Percentiles rank a stretch among this genome's conserved stretches.
Conservation (phyloP, 2,113 vertebrate species). For the Octodon degus region DNA sequence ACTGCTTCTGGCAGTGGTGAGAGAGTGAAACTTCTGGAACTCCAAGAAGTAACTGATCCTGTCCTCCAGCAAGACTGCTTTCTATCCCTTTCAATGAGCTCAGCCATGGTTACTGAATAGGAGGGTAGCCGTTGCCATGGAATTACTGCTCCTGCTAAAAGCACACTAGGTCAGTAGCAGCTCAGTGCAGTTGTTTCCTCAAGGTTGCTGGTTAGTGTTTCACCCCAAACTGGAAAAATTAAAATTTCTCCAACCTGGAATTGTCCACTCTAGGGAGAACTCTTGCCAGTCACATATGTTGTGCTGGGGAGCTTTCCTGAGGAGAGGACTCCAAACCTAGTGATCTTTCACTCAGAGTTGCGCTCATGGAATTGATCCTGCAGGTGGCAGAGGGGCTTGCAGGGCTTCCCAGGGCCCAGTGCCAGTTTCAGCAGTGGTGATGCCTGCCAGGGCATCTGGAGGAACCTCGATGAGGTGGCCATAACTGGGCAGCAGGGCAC, state of each 20-base stretch:
- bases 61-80: not conserved
- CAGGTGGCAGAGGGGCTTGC: not conserved
- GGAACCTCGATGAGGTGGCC: not conserved
- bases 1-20: not conserved
- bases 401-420: too few species aligned
- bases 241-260: not conserved
- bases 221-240: not conserved
- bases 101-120: not conserved
- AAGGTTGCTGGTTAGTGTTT: not conserved
- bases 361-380: not conserved
- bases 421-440: too few species aligned
- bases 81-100: not conserved
- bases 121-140: not conserved
- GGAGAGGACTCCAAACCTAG: not conserved
- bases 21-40: not conserved
- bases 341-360: not conserved
- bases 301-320: not conserved
- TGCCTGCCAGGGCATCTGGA: not conserved
- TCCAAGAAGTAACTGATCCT: not conserved
- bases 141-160: not conserved
- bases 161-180: not conserved
- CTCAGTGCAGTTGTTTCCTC: not conserved
- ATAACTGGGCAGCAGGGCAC: not conserved
- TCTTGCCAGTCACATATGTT: not conserved
- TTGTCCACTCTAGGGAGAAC: not conserved